These are phyloP conservation scores for Helicoverpa zea DNA, from an alignment of 1,140 invertebrate genomes.

Conservation along the genomic window DNA sequence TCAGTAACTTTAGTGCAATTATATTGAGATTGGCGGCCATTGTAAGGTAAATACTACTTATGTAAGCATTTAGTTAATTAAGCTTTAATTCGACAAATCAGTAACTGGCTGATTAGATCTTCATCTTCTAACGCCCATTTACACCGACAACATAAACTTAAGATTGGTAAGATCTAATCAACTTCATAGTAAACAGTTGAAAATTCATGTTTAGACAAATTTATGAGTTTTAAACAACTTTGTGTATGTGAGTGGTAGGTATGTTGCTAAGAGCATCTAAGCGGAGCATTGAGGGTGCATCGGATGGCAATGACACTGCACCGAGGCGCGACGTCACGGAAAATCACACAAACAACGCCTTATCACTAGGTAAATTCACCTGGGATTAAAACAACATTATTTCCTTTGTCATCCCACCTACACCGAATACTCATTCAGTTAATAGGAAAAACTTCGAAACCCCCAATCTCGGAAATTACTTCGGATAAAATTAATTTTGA, in stretches of 20 bases:
- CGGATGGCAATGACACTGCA: conserved; percentile 24
- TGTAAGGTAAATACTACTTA: neutral
- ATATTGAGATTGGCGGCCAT: conserved; percentile 8
- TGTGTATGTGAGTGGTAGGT: neutral
- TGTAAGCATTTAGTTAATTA: neutral
- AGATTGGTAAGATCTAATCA: too few species aligned
- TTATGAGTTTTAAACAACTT: too few species aligned
- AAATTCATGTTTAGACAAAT: neutral
- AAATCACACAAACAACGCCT: conserved; percentile 12
- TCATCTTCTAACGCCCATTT: neutral
- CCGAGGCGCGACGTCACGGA: conserved; percentile 9
- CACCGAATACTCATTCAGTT: neutral
- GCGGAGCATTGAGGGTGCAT: conserved; percentile 4
- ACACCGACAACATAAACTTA: neutral
- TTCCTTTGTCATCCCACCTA: conserved; percentile 16
- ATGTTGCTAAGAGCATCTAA: neutral
- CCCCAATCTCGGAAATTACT: conserved; percentile 2
- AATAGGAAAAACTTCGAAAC: neutral
- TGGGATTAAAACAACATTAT: conserved; percentile 1
- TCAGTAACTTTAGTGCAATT: conserved; percentile 16
- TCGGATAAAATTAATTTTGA: neutral
- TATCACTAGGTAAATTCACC: conserved; percentile 11
- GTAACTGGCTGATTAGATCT: neutral
- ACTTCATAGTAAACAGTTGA: too few species aligned
- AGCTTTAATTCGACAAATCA: neutral